phyloP scores from a whole-genome alignment of 1,140 invertebrate genomes.

The Proales similis region DNA sequence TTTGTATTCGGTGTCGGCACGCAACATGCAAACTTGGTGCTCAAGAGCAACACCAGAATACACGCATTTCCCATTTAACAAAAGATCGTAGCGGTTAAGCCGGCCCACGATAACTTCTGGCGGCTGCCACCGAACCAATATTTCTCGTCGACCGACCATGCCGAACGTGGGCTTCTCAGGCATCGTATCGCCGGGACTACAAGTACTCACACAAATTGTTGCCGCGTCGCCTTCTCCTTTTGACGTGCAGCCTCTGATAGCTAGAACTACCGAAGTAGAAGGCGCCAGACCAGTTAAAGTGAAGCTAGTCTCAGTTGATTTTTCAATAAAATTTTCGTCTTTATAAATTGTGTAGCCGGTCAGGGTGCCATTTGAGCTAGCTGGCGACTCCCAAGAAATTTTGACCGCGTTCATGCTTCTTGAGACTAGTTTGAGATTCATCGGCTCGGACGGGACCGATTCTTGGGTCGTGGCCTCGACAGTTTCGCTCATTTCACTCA shows the following conservation, averaged over 20 bases:
- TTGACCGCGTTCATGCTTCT: constrained; percentile 1
- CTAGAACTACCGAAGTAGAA: constrained; percentile 45
- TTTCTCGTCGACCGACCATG: constrained; percentile 49
- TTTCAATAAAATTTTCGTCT: constrained; percentile 44
- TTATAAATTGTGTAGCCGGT: constrained; percentile 10
- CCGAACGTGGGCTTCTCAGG: constrained; percentile 48
- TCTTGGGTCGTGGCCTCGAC: neutral
- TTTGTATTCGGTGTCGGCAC: constrained; percentile 50
- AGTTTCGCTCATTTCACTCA: constrained; percentile 6
- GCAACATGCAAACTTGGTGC: constrained; percentile 43
- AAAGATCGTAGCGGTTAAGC: constrained; percentile 49
- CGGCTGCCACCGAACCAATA: constrained; percentile 47
- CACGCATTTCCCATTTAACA: constrained; percentile 46
- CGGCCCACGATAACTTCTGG: constrained; percentile 48
- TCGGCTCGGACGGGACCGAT: constrained; percentile 13
- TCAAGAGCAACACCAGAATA: constrained; percentile 50
- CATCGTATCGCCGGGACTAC: constrained; percentile 45
- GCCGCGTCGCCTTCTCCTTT: constrained; percentile 45
- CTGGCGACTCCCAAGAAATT: constrained; percentile 18
- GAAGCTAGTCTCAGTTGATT: constrained; percentile 43
- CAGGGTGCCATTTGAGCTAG: neutral
- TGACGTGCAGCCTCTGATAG: constrained; percentile 47
- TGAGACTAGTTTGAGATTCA: constrained; percentile 3
- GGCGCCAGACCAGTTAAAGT: constrained; percentile 48
- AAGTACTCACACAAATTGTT: constrained; percentile 8